Percentiles rank a stretch among this genome's conserved stretches.
Evolutionary conservation across 2,113 vertebrate species (phyloP).

Genomic region (Circaetus cinerascens): DNA sequence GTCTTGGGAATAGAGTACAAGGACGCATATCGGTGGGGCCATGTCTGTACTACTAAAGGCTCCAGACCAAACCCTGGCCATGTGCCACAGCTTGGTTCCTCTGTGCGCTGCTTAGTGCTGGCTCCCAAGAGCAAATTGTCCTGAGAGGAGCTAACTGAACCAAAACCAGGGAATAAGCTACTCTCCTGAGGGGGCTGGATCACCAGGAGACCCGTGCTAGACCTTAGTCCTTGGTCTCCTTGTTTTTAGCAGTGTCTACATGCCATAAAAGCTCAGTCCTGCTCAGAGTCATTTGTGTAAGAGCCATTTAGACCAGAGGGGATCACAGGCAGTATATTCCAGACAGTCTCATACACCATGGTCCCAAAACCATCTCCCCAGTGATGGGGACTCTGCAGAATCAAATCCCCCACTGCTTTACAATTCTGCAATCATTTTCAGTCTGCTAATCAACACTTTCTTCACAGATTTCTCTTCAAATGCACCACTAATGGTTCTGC

Average conservation of each 20-base stretch:
- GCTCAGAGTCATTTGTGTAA: background rate
- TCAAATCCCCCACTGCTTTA: background rate
- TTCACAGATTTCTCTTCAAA: constrained; percentile 8
- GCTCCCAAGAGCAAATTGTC: background rate
- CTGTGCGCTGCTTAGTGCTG: background rate
- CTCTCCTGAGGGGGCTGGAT: background rate
- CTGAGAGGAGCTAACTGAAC: background rate
- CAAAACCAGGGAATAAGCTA: background rate
- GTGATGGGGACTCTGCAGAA: background rate
- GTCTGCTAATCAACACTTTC: background rate
- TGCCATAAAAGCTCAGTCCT: background rate
- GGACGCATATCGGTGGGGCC: background rate
- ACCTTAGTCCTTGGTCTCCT: background rate
- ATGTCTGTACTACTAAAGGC: background rate
- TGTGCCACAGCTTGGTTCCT: background rate
- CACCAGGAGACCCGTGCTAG: background rate
- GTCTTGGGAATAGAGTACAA: background rate
- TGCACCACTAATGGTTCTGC: constrained; percentile 8
- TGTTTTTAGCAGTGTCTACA: background rate
- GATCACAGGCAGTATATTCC: background rate
- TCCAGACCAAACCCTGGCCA: background rate
- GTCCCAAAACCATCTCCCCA: background rate
- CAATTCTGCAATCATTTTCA: background rate
- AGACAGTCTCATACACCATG: background rate
- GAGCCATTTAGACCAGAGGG: background rate